phyloP scores from a whole-genome alignment of 2,113 vertebrate species.

The Pterocles burchelli region DNA sequence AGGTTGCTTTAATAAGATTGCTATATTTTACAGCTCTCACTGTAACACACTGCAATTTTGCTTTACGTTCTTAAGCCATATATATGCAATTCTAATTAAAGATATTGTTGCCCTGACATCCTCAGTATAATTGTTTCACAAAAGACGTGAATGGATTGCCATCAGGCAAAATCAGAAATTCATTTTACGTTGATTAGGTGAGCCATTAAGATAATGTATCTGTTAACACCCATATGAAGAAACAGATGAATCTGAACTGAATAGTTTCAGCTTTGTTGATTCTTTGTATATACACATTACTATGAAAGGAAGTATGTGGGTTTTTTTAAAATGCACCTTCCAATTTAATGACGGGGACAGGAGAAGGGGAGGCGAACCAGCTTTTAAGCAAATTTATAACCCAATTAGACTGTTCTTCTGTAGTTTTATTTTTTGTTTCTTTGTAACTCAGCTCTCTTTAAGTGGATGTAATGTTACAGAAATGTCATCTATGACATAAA shows the following conservation, averaged over 20 bases:
- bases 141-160: not conserved
- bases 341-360: not conserved
- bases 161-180: slow-evolving; percentile 26
- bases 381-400: slow-evolving; percentile 7
- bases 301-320: not conserved
- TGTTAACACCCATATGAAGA: not conserved
- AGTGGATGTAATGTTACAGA: not conserved
- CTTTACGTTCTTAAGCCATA: not conserved
- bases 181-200: not conserved
- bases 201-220: not conserved
- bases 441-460: slow-evolving; percentile 15
- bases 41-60: not conserved
- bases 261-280: not conserved
- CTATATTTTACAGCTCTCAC: not conserved
- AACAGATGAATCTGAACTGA: not conserved
- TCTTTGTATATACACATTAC: not conserved
- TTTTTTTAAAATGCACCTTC: not conserved
- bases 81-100: not conserved
- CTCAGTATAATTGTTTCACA: not conserved
- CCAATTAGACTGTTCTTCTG: not conserved
- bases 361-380: not conserved
- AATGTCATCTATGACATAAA: not conserved
- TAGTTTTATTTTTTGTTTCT: not conserved
- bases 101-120: not conserved
- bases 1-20: not conserved